Base-by-base conservation (phyloP, 2,797 vertebrate genomes). In the Heterohyrax brucei region DNA sequence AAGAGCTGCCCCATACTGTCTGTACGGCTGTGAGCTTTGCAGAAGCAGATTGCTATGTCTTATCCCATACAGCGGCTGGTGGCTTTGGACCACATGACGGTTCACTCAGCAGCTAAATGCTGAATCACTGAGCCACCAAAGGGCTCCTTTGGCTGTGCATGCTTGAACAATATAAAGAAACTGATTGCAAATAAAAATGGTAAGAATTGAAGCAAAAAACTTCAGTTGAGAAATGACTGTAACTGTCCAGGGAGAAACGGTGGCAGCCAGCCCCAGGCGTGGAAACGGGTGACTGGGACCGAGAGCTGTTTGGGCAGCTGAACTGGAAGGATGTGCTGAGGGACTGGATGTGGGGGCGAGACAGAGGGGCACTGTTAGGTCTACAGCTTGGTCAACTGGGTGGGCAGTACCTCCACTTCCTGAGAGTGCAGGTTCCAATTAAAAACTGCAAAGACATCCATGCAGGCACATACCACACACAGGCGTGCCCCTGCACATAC, bases 241-340 rank as follows among this genome's bases (percentile, higher is more conserved):
- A 61, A 5, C 0, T 3, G 1, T 4, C 22, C 10, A 46, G 44
- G 4, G 12, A 92, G 44, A 1, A 33, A 1, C 0, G 24, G 56
- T 48, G 30, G 18, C 5, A 50, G 39, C 39, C 39, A 39, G 33
- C 46, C 0, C 24, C 26, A 5, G 53, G 53, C 8, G 19, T 59
- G 22, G 18, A 72, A 62, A 59, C 70, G 21, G 48, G 53, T 0
- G 4, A 56, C 39, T 16, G 53, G 56, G 5, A 48, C 1, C n/a
- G 14, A 39, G 22, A n/a, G 48, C 33, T 48, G 81, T 1, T 12
- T 50, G 24, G 16, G 30, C 64, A 64, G 30, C 10, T 56, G 44
- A n/a, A 46, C 22, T 5, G 0, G 30, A 5, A 26, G 26, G 14
- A 30, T 8, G 75, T 18, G 10, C 44, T 13, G 21, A 48, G 44